Base-by-base conservation (phyloP, 1,140 invertebrate genomes). In the Drepana arcuata region DNA sequence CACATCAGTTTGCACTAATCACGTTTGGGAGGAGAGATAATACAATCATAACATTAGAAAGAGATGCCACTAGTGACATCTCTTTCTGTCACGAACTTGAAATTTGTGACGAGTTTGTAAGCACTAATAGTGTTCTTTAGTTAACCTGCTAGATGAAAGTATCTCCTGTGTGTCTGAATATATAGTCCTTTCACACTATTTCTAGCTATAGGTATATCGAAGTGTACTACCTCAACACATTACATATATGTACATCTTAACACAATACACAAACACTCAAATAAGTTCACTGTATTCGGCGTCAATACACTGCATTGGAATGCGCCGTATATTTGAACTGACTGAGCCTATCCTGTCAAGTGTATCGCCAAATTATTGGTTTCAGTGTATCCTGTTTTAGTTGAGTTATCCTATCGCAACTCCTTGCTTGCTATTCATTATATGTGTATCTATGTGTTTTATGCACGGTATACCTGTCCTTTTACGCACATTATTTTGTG, bases 391-490 rank as follows among this genome's bases (percentile, higher is more conserved):
- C 61, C 58, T 58, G 53, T 78, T 79, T 63, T 51, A 67, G 2
- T 82, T 75, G 42, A 45, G 54, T 71, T 57, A 51, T 63, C 63
- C 69, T 69, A 52, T 64, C 44, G 55, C 60, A 46, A 48, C 11
- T 74, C 74, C 73, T 68, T 43, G 78, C 75, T 79, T 80, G 74
- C 65, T 74, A 58, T 63, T 60, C 43, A 52, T 59, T 46, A 50
- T 58, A 62, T 67, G 73, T 77, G 61, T 64, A 71, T 73, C 59
- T 78, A 68, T 79, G 61, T 75, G 69, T 77, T 65, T 68, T 57
- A 48, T 79, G 78, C 78, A 82, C 78, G 77, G 56, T 70, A 72
- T 63, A 68, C 67, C 69, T 68, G 51, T 72, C 69, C 63, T 71
- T 67, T 65, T 62, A 67, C n/a, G 72, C 74, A 81, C 77, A 68